Base-by-base conservation (phyloP, 2,113 vertebrate species). In the Oostethus manadensis region DNA sequence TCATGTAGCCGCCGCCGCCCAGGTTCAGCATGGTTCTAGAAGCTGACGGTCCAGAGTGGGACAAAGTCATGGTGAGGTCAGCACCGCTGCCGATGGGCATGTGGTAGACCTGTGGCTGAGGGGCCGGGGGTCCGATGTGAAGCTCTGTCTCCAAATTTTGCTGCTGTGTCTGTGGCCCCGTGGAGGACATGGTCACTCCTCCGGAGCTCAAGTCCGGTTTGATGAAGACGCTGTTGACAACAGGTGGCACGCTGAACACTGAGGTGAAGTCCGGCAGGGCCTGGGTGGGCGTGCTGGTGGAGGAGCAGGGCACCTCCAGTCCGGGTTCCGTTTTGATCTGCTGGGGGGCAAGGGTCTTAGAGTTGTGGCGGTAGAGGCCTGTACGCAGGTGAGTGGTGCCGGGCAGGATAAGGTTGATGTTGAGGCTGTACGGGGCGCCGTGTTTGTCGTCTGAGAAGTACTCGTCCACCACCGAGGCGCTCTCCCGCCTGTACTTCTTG, bases 191-290 rank as follows among this genome's bases (percentile, higher is more conserved):
- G 42, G 45, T 58, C 22, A 22, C 61, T 1, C 29, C 78, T 5
- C 85, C 86, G 0, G 86, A 23, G 1, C 81, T 76, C 82, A 90
- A 53, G 74, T 94, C 93, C 16, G 93, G 92, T 69, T 97, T 96
- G 75, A 96, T 87, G 76, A 94, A 94, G 59, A 94, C 89, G 56
- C 83, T 91, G 86, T 89, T 94, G 66, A 89, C 89, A 0, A 89
- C 89, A 45, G 93, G 93, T 0, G 92, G 92, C 70, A 93, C 74
- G 72, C 88, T 96, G 89, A 97, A 97, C 66, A 95, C 93, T 0
- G 93, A 94, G 68, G 93, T 95, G 89, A 97, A 97, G 73, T 94
- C 93, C 0, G 94, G 94, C 29, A 97, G 87, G 1, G 93, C 90
- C 88, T 95, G 92, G 60, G 92, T 92, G 85, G 84, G 75, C 74